These are phyloP conservation scores for Moxostoma hubbsi DNA, from an alignment of 2,797 vertebrate species.

Conservation along the genomic window DNA sequence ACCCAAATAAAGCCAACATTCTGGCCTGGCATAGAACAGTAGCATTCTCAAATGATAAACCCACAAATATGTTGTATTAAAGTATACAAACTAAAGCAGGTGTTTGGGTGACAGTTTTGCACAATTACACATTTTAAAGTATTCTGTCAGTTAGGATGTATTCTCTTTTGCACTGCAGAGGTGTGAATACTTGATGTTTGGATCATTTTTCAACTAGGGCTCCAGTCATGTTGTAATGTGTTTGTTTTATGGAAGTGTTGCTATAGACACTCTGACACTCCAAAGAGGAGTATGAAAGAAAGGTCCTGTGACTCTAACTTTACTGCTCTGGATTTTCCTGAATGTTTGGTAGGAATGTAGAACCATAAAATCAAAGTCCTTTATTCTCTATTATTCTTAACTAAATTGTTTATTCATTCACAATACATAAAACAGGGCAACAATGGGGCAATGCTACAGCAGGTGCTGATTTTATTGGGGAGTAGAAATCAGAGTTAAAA, in stretches of 20 bases:
- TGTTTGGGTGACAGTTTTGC: conserved; percentile 10
- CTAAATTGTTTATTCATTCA: too few relatives aligned
- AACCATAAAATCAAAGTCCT: too few relatives aligned
- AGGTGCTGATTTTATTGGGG: too few relatives aligned
- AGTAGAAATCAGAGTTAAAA: too few relatives aligned
- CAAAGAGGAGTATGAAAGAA: not conserved
- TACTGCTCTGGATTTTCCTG: not conserved
- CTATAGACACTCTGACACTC: not conserved
- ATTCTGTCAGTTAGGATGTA: not conserved
- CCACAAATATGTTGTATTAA: not conserved
- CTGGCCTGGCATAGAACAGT: conserved; percentile 3
- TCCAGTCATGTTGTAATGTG: not conserved
- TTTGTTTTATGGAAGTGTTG: not conserved
- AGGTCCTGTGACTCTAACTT: not conserved
- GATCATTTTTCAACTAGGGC: not conserved
- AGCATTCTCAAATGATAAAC: conserved; percentile 12
- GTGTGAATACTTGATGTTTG: not conserved
- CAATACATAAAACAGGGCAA: too few relatives aligned
- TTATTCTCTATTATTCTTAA: not conserved
- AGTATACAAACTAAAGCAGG: conserved; percentile 29
- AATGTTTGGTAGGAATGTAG: not conserved
- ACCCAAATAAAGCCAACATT: not conserved
- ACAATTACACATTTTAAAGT: not conserved
- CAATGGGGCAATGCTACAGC: too few relatives aligned
- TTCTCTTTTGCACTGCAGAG: not conserved